Percentiles rank a stretch among this genome's conserved stretches.
Conservation (phyloP, 2,797 vertebrate species). For the Clarias laeviceps region DNA sequence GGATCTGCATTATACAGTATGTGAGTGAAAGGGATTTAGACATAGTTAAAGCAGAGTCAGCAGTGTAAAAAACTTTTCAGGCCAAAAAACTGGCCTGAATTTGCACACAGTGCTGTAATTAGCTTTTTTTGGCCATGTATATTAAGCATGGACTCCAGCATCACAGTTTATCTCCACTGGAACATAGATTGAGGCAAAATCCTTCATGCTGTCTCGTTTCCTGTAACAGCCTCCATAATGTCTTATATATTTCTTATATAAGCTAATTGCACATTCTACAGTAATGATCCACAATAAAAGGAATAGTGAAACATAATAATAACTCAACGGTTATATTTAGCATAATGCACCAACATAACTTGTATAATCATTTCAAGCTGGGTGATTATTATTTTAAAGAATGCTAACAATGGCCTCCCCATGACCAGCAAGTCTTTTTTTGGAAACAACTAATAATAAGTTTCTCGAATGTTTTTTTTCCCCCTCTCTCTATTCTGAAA, state of each 20-base stretch:
- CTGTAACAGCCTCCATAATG: background rate
- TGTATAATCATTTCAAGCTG: background rate
- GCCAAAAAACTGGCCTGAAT: slow-evolving; percentile 4
- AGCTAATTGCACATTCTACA: background rate
- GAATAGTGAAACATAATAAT: background rate
- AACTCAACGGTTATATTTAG: background rate
- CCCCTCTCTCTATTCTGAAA: background rate
- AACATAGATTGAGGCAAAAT: background rate
- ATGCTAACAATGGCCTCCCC: background rate
- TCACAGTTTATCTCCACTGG: background rate
- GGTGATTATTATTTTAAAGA: slow-evolving; percentile 18
- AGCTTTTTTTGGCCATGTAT: background rate
- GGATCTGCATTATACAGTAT: no score
- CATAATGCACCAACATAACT: background rate
- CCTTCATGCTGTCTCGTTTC: background rate
- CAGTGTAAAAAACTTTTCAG: background rate
- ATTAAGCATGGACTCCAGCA: slow-evolving; percentile 7
- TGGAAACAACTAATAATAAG: background rate
- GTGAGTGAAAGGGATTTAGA: background rate
- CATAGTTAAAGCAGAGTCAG: background rate
- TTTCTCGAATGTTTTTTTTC: background rate
- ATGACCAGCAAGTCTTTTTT: background rate
- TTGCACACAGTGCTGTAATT: background rate
- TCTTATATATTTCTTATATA: background rate
- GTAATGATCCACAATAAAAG: background rate